Percentiles rank a stretch among this genome's conserved stretches.
Evolutionary conservation across 2,113 vertebrate genomes (phyloP).

Genomic region (Perca schrenkii): DNA sequence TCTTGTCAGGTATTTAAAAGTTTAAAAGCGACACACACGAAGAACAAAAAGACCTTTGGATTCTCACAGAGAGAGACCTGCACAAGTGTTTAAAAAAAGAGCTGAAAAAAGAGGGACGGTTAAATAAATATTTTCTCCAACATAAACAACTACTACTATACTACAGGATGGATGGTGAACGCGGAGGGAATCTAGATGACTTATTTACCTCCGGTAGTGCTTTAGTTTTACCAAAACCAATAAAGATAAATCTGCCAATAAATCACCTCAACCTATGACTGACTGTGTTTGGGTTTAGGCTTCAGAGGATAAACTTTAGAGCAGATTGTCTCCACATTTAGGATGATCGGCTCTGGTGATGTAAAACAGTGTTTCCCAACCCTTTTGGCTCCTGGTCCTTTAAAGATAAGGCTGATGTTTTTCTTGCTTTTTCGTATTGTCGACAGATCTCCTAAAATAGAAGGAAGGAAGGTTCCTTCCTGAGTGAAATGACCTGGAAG

Average conservation of each 20-base stretch:
- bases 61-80: constrained; percentile 1
- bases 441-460: too few species aligned
- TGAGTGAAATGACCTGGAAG: too few species aligned
- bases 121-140: constrained; percentile 39
- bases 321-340: not conserved
- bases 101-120: not conserved
- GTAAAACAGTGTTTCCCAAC: not conserved
- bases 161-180: not conserved
- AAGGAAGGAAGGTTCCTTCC: too few species aligned
- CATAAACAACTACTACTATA: constrained; percentile 36
- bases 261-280: not conserved
- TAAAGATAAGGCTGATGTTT: not conserved
- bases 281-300: not conserved
- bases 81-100: constrained; percentile 22
- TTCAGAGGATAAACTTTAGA: not conserved
- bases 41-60: constrained; percentile 24
- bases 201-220: not conserved
- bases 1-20: constrained; percentile 5
- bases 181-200: not conserved
- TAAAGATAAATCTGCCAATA: not conserved
- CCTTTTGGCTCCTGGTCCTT: not conserved
- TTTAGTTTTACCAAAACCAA: not conserved
- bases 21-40: not conserved
- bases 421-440: too few species aligned
- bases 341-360: not conserved